Evolutionary conservation across 2,797 vertebrate species (phyloP).

Genomic region (Percopsis omiscomaycus): DNA sequence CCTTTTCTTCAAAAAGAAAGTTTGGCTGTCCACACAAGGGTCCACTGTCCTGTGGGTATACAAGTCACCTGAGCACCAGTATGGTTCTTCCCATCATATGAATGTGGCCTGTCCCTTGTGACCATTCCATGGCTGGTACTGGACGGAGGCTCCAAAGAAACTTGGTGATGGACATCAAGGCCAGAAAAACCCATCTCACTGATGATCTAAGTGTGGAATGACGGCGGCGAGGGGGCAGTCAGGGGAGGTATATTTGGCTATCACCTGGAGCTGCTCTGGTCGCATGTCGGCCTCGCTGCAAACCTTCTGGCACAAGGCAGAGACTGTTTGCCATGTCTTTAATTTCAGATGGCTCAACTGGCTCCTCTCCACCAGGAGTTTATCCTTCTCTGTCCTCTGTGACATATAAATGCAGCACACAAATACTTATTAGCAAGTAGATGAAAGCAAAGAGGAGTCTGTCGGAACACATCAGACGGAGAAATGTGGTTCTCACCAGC

Average conservation of each 20-base stretch:
- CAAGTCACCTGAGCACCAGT: background rate
- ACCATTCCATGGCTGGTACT: slow-evolving; percentile 25
- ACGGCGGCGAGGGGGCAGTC: slow-evolving; percentile 88
- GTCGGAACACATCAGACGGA: background rate
- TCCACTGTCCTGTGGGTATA: background rate
- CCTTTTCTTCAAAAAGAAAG: slow-evolving; percentile 78
- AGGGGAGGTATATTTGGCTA: slow-evolving; percentile 86
- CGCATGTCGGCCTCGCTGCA: slow-evolving; percentile 87
- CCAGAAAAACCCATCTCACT: slow-evolving; percentile 32
- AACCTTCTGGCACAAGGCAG: slow-evolving; percentile 86
- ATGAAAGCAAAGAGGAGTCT: background rate
- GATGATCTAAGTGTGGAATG: slow-evolving; percentile 67
- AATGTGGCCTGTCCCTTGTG: slow-evolving; percentile 13
- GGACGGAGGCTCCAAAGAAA: slow-evolving; percentile 36
- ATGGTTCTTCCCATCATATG: slow-evolving; percentile 20
- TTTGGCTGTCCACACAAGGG: too few relatives aligned
- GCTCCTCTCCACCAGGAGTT: slow-evolving; percentile 83
- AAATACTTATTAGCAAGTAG: background rate
- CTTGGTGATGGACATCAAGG: slow-evolving; percentile 35
- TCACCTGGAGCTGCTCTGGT: slow-evolving; percentile 90
- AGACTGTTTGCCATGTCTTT: slow-evolving; percentile 86
- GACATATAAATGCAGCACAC: slow-evolving; percentile 20
- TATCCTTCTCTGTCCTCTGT: slow-evolving; percentile 87
- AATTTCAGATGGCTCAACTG: slow-evolving; percentile 82
- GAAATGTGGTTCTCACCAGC: slow-evolving; percentile 78